Percentiles rank a stretch among this genome's conserved stretches.
Conservation (phyloP, 2,888 invertebrate species). For the Drosophila vallismaia region DNA sequence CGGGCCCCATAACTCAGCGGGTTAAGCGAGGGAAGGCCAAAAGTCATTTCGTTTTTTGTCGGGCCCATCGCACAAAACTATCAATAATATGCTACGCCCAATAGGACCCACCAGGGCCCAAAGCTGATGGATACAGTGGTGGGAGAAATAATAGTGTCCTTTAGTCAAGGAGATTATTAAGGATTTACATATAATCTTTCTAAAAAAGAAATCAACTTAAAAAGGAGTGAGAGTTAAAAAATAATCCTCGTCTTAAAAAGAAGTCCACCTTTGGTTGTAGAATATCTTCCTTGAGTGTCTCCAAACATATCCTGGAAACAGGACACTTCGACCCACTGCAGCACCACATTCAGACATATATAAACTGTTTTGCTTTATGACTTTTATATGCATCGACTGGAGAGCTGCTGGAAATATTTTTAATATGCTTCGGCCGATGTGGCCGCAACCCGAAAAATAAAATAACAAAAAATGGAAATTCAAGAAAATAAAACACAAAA, state of each 20-base stretch:
- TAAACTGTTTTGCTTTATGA: conserved; percentile 77
- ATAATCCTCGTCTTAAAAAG: neutral
- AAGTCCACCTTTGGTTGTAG: neutral
- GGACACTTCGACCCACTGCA: conserved; percentile 19
- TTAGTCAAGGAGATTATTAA: too few species aligned
- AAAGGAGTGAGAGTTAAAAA: too few species aligned
- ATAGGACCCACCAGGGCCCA: neutral
- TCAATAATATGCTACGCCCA: conserved; percentile 71
- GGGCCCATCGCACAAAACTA: conserved; percentile 69
- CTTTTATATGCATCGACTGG: conserved; percentile 68
- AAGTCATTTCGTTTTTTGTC: conserved; percentile 65
- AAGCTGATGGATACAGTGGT: conserved; percentile 4
- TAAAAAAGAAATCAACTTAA: too few species aligned
- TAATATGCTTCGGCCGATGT: conserved; percentile 69
- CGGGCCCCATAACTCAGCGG: conserved; percentile 33
- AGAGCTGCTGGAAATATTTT: conserved; percentile 70
- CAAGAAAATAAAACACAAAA: conserved; percentile 23
- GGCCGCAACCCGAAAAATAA: conserved; percentile 12
- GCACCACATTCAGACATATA: conserved; percentile 33
- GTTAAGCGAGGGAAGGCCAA: conserved; percentile 31
- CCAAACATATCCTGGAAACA: neutral
- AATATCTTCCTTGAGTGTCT: neutral
- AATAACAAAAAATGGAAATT: neutral
- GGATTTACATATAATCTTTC: too few species aligned
- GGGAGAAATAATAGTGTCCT: conserved; percentile 5